phyloP scores from a whole-genome alignment of 2,888 invertebrate species.

The Caenorhabditis zanzibari region DNA sequence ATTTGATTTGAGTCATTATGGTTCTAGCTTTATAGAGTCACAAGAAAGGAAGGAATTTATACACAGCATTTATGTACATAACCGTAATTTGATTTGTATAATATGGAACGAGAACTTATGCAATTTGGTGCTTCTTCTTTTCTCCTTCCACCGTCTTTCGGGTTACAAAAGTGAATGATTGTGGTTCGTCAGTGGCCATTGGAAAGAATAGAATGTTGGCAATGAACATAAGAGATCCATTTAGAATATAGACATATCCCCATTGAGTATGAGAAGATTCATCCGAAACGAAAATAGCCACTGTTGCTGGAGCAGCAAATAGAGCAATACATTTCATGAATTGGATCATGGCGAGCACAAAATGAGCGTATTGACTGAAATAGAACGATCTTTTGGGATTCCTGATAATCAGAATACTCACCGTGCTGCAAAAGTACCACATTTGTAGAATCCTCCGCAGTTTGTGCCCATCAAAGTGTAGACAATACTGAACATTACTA shows the following conservation, averaged over 20 bases:
- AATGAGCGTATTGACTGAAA: conserved; percentile 76
- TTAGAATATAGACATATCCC: conserved; percentile 69
- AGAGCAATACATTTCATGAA: conserved; percentile 80
- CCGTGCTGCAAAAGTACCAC: conserved; percentile 78
- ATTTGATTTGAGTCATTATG: background rate
- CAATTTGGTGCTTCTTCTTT: conserved; percentile 48
- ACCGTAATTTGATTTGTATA: conserved; percentile 48
- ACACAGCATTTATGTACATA: conserved; percentile 43
- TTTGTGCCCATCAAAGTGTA: conserved; percentile 77
- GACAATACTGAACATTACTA: conserved; percentile 73
- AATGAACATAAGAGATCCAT: conserved; percentile 68
- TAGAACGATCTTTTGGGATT: no score
- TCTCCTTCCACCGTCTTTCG: conserved; percentile 64
- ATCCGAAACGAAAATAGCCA: conserved; percentile 74
- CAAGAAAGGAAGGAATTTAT: background rate
- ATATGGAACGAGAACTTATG: background rate
- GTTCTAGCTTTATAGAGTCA: no score
- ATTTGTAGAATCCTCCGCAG: conserved; percentile 82
- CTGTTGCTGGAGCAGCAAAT: conserved; percentile 77
- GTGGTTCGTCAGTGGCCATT: conserved; percentile 76
- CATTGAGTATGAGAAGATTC: conserved; percentile 68
- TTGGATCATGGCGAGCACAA: conserved; percentile 78
- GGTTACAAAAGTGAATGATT: conserved; percentile 74
- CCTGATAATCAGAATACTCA: conserved; percentile 16
- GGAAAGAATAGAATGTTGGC: conserved; percentile 75